Evolutionary conservation across 2,113 vertebrate genomes (phyloP), one percentile per base, ranked within the genome.

Genomic region (Aldabrachelys gigantea): DNA sequence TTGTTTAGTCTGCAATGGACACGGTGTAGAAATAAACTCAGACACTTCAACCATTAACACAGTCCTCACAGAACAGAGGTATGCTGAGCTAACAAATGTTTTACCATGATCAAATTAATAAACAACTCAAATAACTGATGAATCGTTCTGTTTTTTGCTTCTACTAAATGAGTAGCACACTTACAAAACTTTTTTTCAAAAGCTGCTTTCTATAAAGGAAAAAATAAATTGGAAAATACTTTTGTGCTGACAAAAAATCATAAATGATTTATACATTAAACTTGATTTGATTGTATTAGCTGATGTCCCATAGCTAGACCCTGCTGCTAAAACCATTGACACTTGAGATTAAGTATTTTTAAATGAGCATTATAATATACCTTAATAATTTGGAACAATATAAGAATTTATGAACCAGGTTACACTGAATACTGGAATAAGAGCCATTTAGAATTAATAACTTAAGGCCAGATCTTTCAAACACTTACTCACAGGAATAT

Each of bases 401-500:
- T 4, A 4, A 52, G 11, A 1, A 11, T n/a, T 82, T 44, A 9
- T 13, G 3, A 59, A 10, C 29, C 57, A 69, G 10, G 1, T 54
- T 76, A n/a, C 41, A 81, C 6, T 62, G 59, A 35, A 62, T 35
- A 31, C n/a, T 38, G 1, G 8, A 7, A 47, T 3, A 31, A 49
- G 59, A 35, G 7, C 25, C 13, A 19, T 44, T 50, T 21, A 4
- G 12, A 35, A 80, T 8, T 0, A 29, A 3, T 38, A 59, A 19
- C 3, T 12, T 17, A 3, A 6, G 21, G 16, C 49, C 11, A 0
- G 5, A 16, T 57, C 10, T 53, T 24, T 69, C 38, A 56, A 82
- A 88, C 6, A 8, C 6, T 72, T 29, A 79, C 21, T 41, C 31
- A 24, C 24, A 41, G 0, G 0, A 22, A 47, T 9, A 9, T 0